Evolutionary conservation across 2,888 invertebrate species (phyloP).

Genomic region (Parnassius orleans): DNA sequence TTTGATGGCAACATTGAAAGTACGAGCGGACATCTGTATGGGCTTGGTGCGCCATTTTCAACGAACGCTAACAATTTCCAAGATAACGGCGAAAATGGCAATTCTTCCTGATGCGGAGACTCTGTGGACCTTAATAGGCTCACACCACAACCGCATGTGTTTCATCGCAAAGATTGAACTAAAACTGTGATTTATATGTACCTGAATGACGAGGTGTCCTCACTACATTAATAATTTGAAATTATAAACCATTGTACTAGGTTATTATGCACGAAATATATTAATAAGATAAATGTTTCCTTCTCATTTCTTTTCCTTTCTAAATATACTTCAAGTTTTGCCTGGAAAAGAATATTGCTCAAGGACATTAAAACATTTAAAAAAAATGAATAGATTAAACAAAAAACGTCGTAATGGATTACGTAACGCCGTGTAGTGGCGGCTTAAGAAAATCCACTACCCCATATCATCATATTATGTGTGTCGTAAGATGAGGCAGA

Average conservation of each 20-base stretch:
- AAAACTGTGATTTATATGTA: slow-evolving; percentile 27
- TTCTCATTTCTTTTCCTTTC: slow-evolving; percentile 6
- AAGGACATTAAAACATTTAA: no score
- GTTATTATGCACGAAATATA: slow-evolving; percentile 6
- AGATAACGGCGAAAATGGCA: slow-evolving; percentile 85
- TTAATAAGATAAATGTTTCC: slow-evolving; percentile 15
- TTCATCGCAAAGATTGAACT: slow-evolving; percentile 40
- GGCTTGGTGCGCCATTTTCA: slow-evolving; percentile 93
- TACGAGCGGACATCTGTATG: slow-evolving; percentile 97
- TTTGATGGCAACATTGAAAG: slow-evolving; percentile 99
- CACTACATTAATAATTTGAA: slow-evolving; percentile 6
- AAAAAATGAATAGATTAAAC: no score
- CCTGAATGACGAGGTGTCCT: slow-evolving; percentile 11
- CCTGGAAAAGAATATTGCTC: no score
- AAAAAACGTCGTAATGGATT: no score
- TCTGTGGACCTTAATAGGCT: slow-evolving; percentile 32
- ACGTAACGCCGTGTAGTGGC: no score
- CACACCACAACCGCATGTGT: slow-evolving; percentile 36
- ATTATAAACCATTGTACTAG: slow-evolving; percentile 8
- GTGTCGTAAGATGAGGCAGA: no score
- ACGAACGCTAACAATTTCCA: slow-evolving; percentile 88
- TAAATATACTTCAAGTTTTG: background rate
- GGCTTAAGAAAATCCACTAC: no score
- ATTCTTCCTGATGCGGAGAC: slow-evolving; percentile 54
- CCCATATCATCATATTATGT: no score